Percentiles rank a stretch among this genome's conserved stretches.
These are phyloP conservation scores for Onychorhynchus coronatus DNA, from an alignment of 2,113 vertebrate species.

Conservation along the genomic window DNA sequence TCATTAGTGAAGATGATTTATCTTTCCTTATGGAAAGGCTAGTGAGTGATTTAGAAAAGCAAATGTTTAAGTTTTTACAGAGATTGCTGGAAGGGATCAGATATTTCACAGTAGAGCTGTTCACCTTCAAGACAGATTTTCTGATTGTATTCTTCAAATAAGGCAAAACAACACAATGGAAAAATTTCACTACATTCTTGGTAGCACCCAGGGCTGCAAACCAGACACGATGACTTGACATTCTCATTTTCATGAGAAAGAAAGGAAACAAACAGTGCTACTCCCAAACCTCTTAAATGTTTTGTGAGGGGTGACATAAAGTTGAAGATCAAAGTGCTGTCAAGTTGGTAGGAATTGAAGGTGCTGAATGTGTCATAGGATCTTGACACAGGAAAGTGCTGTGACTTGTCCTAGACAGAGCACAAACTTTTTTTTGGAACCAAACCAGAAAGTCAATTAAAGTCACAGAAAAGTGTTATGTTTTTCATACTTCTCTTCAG, in stretches of 20 bases:
- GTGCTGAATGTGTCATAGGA: not conserved
- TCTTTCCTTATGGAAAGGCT: slow-evolving; percentile 23
- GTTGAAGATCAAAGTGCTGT: not conserved
- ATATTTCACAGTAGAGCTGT: not conserved
- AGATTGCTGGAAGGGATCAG: not conserved
- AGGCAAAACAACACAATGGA: slow-evolving; percentile 10
- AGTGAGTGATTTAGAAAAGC: slow-evolving; percentile 34
- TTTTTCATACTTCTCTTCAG: not conserved
- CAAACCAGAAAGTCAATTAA: not conserved
- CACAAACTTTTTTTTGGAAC: not conserved
- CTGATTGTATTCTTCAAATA: slow-evolving; percentile 52
- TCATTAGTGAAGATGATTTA: slow-evolving; percentile 51
- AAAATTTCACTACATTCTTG: slow-evolving; percentile 53
- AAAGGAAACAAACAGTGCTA: slow-evolving; percentile 35
- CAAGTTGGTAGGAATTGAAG: not conserved
- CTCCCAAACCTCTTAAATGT: not conserved
- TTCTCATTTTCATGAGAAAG: slow-evolving; percentile 28
- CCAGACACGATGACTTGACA: slow-evolving; percentile 7
- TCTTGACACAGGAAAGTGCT: not conserved
- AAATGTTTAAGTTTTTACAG: not conserved
- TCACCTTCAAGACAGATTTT: not conserved
- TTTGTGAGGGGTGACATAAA: not conserved
- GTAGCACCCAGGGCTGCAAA: slow-evolving; percentile 48
- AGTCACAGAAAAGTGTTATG: not conserved
- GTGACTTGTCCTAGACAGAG: not conserved